Evolutionary conservation across 2,797 vertebrate species (phyloP), one percentile per base, ranked within the genome.

Genomic region (Synaphobranchus kaupii): DNA sequence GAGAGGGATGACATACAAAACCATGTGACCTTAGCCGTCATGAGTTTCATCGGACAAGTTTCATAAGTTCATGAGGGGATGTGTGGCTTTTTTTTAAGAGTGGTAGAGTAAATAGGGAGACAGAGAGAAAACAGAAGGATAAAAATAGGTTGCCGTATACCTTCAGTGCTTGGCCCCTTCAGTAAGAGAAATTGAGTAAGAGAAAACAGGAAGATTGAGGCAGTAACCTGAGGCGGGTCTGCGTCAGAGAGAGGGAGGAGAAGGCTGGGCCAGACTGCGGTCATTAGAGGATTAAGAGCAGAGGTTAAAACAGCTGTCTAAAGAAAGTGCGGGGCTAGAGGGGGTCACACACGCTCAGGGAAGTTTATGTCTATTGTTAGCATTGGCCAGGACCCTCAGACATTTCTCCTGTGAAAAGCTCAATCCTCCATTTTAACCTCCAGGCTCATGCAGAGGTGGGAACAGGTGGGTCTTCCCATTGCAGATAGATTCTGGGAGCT

Each of bases 321-420:
- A 31, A 84, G 84, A 88, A 88, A 88, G 88, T 86, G 87, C 87
- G 48, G 87, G 83, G 66, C 85, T 63, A 47, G 68, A 85, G 82
- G 39, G 84, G 89, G 86, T 86, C 87, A 48, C 84, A 63, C 86
- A 87, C 91, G 68, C 83, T 71, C 66, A 10, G 68, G 87, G 84
- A 91, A 82, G 88, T 91, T 92, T 91, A 88, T 91, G 68, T 63
- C 84, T 83, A 91, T 93, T 93, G 90, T 93, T 78, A 50, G 34
- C 34, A 1, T 56, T 22, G 83, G n/a, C 31, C 54, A 63, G 48
- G 60, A 68, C 73, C 73, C 89, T 90, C 87, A 73, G 76, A 85
- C 86, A 90, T 92, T 68, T 90, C 89, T 78, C 89, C 28, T 63
- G 83, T 54, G 84, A 86, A 88, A 90, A 89, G 28, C 80, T 58